phyloP scores from a whole-genome alignment of 1,140 invertebrate genomes.

The Physella acuta region DNA sequence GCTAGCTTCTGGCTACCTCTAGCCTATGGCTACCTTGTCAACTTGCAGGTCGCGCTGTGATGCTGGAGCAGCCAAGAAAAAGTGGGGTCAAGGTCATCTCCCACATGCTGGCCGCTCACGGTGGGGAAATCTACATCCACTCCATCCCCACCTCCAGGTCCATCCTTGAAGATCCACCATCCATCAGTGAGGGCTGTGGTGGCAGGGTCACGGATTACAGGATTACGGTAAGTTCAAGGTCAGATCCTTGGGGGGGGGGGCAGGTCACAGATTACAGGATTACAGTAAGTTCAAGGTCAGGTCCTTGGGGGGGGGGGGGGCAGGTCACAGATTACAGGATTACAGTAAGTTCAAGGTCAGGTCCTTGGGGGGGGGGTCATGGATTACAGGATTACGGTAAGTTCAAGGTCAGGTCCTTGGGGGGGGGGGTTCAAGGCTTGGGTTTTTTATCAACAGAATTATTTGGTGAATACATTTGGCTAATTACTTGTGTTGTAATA shows the following conservation, averaged over 20 bases:
- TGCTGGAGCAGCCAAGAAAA: constrained; percentile 90
- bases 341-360: constrained; percentile 69
- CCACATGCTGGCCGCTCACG: constrained; percentile 89
- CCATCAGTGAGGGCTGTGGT: constrained; percentile 89
- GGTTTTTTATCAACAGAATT: no score
- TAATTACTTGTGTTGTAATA: no score
- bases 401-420: constrained; percentile 48
- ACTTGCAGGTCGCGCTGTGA: constrained; percentile 74
- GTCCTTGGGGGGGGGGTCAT: constrained; percentile 89
- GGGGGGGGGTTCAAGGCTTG: no score
- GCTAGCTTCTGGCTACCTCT: no score
- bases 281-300: no score
- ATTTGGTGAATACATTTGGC: no score
- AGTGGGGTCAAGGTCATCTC: constrained; percentile 85
- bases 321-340: constrained; percentile 87
- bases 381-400: constrained; percentile 73
- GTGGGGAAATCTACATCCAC: constrained; percentile 95
- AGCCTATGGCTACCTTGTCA: no score
- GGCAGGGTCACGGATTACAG: constrained; percentile 91
- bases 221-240: constrained; percentile 52
- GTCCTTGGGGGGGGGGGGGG: constrained; percentile 76
- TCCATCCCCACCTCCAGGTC: constrained; percentile 82
- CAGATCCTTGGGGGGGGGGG: no score
- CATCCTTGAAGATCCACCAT: constrained; percentile 91
- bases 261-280: constrained; percentile 84